Evolutionary conservation across 2,113 vertebrate genomes (phyloP).

Genomic region (mouse (Mus musculus)): GRCm39 chr11:113666001-113666500

Average conservation of each 20-base stretch:
- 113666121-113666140: not conserved
- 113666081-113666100: not conserved
- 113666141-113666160: not conserved
- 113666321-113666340: not conserved
- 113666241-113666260: not conserved
- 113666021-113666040: not conserved
- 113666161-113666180: not conserved
- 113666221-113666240: not conserved
- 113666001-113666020: not conserved
- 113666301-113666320: not conserved
- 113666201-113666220: not conserved
- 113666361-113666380: not conserved
- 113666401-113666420: not conserved
- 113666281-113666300: rapidly evolving
- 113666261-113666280: rapidly evolving
- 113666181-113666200: not conserved
- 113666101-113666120: not conserved
- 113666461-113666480: not conserved
- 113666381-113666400: not conserved
- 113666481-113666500: not conserved
- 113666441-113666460: rapidly evolving
- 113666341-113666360: not conserved
- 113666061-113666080: not conserved
- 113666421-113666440: not conserved
- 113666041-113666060: not conserved